Conservation (phyloP, 2,113 vertebrate genomes). For the Pantherophis guttatus region DNA sequence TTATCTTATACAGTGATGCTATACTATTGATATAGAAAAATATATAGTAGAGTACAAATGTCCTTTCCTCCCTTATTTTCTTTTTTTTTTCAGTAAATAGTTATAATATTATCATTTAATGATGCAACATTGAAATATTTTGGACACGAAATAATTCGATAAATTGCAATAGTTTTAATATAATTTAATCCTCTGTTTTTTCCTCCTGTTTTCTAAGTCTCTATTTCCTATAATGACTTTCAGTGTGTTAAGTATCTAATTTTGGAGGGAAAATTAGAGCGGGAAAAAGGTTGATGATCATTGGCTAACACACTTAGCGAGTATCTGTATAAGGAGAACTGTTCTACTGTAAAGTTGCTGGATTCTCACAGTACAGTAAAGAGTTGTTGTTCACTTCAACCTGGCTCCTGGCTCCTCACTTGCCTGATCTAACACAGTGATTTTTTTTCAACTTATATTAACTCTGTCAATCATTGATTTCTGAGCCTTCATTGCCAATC, state of each 20-base stretch:
- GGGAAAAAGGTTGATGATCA: no score
- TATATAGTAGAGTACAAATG: neutral
- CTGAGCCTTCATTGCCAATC: neutral
- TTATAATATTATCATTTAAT: neutral
- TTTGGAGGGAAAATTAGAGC: no score
- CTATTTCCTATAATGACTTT: neutral
- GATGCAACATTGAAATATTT: neutral
- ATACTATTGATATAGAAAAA: neutral
- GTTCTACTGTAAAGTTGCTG: no score
- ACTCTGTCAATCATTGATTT: neutral
- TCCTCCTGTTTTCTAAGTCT: neutral
- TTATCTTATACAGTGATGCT: neutral
- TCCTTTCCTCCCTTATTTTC: neutral
- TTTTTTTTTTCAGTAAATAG: neutral
- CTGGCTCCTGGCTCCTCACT: no score
- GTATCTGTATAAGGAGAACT: no score
- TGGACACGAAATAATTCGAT: neutral
- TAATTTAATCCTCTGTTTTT: neutral
- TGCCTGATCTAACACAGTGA: no score
- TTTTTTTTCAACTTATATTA: neutral
- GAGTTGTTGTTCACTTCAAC: no score
- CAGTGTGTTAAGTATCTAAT: neutral
- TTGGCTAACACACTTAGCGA: no score
- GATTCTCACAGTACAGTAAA: no score
- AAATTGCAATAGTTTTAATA: neutral